Percentiles rank a stretch among this genome's conserved stretches.
Evolutionary conservation across 2,797 vertebrate species (phyloP).

Genomic region (Mastacembelus armatus): DNA sequence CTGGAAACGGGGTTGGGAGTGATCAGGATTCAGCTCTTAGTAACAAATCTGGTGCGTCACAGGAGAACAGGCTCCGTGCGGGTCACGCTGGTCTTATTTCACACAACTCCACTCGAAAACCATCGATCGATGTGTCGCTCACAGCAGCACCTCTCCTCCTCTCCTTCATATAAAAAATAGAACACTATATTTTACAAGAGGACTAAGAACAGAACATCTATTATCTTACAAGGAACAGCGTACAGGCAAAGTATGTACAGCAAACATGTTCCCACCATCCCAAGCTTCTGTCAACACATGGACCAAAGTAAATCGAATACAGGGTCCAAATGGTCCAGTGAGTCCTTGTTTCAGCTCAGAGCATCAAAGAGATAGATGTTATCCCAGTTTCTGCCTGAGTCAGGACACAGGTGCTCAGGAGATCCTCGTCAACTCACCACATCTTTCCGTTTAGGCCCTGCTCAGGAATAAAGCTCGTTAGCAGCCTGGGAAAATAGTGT

Average conservation of each 20-base stretch:
- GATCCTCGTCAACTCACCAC: background rate
- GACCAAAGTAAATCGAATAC: slow-evolving; percentile 36
- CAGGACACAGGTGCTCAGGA: too few relatives aligned
- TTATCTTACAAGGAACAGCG: slow-evolving; percentile 73
- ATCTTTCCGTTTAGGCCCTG: too few relatives aligned
- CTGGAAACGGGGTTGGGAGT: slow-evolving; percentile 28
- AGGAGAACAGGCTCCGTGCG: slow-evolving; percentile 19
- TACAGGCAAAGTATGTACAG: slow-evolving; percentile 74
- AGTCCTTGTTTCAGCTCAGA: background rate
- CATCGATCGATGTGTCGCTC: slow-evolving; percentile 40
- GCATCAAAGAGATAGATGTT: background rate
- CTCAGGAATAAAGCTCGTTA: too few relatives aligned
- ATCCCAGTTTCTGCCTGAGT: too few relatives aligned
- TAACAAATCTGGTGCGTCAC: background rate
- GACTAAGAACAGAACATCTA: slow-evolving; percentile 76
- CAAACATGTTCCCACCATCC: slow-evolving; percentile 21
- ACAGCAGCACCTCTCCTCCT: slow-evolving; percentile 70
- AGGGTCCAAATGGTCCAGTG: background rate
- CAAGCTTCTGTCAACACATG: background rate
- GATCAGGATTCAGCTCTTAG: slow-evolving; percentile 6
- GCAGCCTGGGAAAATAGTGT: background rate
- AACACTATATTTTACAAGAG: slow-evolving; percentile 82
- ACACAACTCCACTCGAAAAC: slow-evolving; percentile 21
- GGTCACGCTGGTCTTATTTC: slow-evolving; percentile 21
- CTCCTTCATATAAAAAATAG: slow-evolving; percentile 81